Evolutionary conservation across 2,113 vertebrate genomes (phyloP), one percentile per base, ranked within the genome.

Genomic region (Caloenas nicobarica): DNA sequence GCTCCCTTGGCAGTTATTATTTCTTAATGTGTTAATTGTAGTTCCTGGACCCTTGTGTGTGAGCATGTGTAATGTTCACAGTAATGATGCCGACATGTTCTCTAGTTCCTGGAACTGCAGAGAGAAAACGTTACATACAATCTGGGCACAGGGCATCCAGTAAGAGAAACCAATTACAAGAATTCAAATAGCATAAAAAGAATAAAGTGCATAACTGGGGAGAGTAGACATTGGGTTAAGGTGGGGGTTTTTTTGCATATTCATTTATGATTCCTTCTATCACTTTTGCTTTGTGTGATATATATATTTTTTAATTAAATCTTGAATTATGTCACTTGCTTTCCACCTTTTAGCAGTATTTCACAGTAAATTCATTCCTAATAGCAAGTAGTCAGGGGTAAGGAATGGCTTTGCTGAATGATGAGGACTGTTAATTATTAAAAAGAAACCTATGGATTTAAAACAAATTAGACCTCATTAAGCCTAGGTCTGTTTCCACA

Each of bases 1-100:
- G 96, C 82, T 97, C 91, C 93, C 96, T 94, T 96, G 95, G 92
- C 91, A 95, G 61, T 95, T 97, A 80, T 97, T 96, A 97, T 95
- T 97, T 95, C 96, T 97, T 96, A 97, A 97, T 92, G 89, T 91
- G 92, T 97, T 97, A 95, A 96, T 97, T 97, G 97, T 90, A 93
- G 80, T 69, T 89, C 88, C 95, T 94, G 89, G 78, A 92, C 93
- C 74, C 83, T 96, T 17, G 5, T 44, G 25, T 80, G 66, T 95
- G 95, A 85, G 84, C 36, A 10, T 80, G 89, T 81, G 76, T 84
- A 74, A 40, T 65, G 89, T 68, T 93, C 84, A 70, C 11, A 69
- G 61, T 86, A 94, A 76, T 76, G 73, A 61, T 83, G 84, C 86
- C 2, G 15, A 61, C 61, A 31, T 3, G 0, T 91, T 73, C 58